A percentile compares a stretch with the other conserved stretches of the same genome.
These are phyloP conservation scores for Diarsia mendica DNA, from an alignment of 2,888 invertebrate genomes.

Conservation along the genomic window DNA sequence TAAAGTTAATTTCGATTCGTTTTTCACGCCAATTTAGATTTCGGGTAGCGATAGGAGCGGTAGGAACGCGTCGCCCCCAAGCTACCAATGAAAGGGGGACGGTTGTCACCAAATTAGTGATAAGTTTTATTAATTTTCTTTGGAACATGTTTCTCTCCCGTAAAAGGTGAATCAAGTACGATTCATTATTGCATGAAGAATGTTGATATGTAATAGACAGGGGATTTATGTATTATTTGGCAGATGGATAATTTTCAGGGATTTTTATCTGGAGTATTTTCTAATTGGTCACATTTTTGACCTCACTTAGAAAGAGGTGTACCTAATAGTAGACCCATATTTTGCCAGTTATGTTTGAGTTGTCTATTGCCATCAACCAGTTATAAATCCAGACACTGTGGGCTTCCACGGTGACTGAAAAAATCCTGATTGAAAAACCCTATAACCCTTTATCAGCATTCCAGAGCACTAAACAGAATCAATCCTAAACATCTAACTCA, in stretches of 20 bases:
- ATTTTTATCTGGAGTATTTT: neutral
- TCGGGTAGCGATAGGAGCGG: constrained; percentile 46
- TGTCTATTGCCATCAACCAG: too few relatives aligned
- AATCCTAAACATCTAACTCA: neutral
- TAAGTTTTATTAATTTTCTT: constrained; percentile 46
- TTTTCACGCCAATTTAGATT: constrained; percentile 65
- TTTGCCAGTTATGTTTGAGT: too few relatives aligned
- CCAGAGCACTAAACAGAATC: neutral
- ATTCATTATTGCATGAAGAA: neutral
- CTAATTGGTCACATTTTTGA: neutral
- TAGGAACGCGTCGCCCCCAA: constrained; percentile 41
- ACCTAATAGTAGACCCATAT: too few relatives aligned
- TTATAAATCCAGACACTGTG: too few relatives aligned
- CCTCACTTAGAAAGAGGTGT: neutral
- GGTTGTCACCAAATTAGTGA: constrained; percentile 56
- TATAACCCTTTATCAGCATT: neutral
- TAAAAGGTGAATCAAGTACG: neutral
- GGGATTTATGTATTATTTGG: neutral
- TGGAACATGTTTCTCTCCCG: constrained; percentile 16
- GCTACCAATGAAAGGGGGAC: constrained; percentile 44
- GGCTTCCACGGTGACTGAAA: too few relatives aligned
- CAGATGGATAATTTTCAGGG: neutral
- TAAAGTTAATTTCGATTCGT: constrained; percentile 61
- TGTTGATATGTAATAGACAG: neutral
- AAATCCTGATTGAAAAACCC: too few relatives aligned